phyloP scores from a whole-genome alignment of 1,140 invertebrate species.

The Sinonovacula constricta region DNA sequence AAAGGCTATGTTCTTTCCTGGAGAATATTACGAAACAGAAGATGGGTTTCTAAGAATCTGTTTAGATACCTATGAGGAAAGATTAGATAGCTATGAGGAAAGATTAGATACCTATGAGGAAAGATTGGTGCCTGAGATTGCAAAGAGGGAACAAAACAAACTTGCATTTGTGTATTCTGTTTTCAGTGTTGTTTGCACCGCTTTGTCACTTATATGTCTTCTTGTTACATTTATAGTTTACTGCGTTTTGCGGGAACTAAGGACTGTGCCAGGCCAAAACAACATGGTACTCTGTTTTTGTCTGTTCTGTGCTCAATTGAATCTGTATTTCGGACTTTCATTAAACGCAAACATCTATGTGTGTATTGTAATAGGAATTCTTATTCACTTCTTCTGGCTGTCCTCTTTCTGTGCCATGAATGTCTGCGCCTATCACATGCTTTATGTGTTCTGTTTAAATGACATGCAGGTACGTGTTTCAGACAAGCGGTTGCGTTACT shows the following conservation, averaged over 20 bases:
- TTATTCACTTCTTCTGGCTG: too few relatives aligned
- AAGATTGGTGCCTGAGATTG: too few relatives aligned
- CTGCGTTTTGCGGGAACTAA: slow-evolving; percentile 71
- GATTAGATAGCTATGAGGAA: too few relatives aligned
- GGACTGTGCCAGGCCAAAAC: slow-evolving; percentile 79
- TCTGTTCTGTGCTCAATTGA: slow-evolving; percentile 78
- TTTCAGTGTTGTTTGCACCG: slow-evolving; percentile 6
- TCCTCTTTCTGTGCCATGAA: too few relatives aligned
- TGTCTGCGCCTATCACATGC: too few relatives aligned
- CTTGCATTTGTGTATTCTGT: background rate
- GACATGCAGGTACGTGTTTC: too few relatives aligned
- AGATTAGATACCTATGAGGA: too few relatives aligned
- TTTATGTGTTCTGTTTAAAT: too few relatives aligned
- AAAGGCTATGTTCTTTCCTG: background rate
- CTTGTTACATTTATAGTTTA: slow-evolving; percentile 77
- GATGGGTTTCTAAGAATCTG: slow-evolving; percentile 2
- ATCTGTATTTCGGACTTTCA: slow-evolving; percentile 74
- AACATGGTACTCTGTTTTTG: slow-evolving; percentile 77
- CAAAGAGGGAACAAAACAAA: background rate
- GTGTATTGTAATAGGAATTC: slow-evolving; percentile 82
- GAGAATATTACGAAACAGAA: background rate
- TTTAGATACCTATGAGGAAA: background rate
- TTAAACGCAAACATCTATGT: slow-evolving; percentile 16
- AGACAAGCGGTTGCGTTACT: too few relatives aligned
- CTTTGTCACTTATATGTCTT: slow-evolving; percentile 68